These are phyloP conservation scores for Amazona vittata DNA, from an alignment of 2,113 vertebrate species.

Conservation along the genomic window DNA sequence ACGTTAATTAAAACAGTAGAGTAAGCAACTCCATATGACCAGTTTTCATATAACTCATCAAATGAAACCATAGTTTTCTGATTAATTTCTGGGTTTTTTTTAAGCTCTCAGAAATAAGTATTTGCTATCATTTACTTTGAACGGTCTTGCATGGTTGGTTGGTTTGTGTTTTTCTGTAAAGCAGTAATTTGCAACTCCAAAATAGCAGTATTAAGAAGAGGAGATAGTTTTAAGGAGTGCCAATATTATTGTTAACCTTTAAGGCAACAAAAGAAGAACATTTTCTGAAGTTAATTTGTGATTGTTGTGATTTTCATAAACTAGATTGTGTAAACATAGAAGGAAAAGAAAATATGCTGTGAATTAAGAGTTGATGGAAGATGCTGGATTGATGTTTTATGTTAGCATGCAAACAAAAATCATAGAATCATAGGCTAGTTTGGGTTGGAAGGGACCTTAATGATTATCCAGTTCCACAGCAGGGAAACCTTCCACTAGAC, in stretches of 20 bases:
- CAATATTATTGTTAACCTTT: background rate
- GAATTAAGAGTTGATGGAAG: background rate
- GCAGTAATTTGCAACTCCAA: background rate
- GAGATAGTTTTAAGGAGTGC: background rate
- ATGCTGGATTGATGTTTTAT: background rate
- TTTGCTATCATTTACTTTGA: background rate
- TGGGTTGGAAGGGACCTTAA: background rate
- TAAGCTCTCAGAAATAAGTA: background rate
- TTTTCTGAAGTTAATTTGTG: background rate
- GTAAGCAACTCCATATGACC: slow-evolving; percentile 45
- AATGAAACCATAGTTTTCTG: background rate
- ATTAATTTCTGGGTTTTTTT: background rate
- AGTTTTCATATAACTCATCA: background rate
- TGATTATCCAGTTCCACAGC: background rate
- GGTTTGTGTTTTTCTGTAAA: background rate
- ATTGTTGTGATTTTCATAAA: background rate
- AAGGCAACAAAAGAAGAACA: background rate
- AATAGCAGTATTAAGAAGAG: background rate
- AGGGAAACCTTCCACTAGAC: background rate
- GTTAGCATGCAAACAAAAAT: background rate
- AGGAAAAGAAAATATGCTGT: background rate
- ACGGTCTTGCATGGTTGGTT: background rate
- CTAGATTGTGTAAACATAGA: background rate
- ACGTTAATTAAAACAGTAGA: slow-evolving; percentile 43
- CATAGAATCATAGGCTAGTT: background rate